A percentile compares a stretch with the other conserved stretches of the same genome.
Evolutionary conservation across 2,797 vertebrate genomes (phyloP).

Genomic region (Rhodeus uyekii): DNA sequence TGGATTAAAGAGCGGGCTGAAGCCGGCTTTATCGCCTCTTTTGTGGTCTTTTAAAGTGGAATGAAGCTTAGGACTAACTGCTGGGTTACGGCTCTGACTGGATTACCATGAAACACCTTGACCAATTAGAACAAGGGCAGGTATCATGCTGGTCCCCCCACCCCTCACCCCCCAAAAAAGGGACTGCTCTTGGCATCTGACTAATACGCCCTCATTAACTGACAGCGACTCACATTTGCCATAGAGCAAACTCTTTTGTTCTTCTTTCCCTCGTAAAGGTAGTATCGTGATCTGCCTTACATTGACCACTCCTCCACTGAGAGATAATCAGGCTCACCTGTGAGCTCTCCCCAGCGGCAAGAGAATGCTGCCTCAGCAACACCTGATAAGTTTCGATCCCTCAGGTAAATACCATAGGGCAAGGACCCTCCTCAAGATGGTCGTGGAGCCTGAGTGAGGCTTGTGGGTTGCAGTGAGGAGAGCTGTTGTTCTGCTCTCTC

Average conservation of each 20-base stretch:
- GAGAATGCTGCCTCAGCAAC: slow-evolving; percentile 73
- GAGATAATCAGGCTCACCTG: slow-evolving; percentile 79
- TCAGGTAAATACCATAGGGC: slow-evolving; percentile 54
- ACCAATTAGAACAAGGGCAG: slow-evolving; percentile 78
- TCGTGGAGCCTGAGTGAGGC: slow-evolving; percentile 60
- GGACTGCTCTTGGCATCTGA: slow-evolving; percentile 67
- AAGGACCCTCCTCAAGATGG: slow-evolving; percentile 62
- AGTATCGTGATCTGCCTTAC: slow-evolving; percentile 71
- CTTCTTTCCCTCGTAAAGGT: slow-evolving; percentile 54
- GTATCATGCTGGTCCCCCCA: slow-evolving; percentile 71
- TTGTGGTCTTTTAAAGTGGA: slow-evolving; percentile 51
- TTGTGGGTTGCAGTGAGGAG: slow-evolving; percentile 35
- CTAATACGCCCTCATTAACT: slow-evolving; percentile 68
- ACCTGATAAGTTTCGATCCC: slow-evolving; percentile 68
- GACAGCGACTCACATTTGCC: slow-evolving; percentile 43
- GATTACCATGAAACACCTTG: slow-evolving; percentile 73
- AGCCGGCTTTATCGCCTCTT: slow-evolving; percentile 37
- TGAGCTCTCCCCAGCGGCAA: slow-evolving; percentile 68
- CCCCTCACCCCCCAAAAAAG: slow-evolving; percentile 29
- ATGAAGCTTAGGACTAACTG: slow-evolving; percentile 63
- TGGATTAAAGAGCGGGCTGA: slow-evolving; percentile 71
- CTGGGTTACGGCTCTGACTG: slow-evolving; percentile 51
- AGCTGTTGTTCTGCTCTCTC: slow-evolving; percentile 35
- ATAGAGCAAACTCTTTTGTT: slow-evolving; percentile 48
- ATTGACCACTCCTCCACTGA: slow-evolving; percentile 71